Percentiles rank a stretch among this genome's conserved stretches.
Conservation (phyloP, 1,140 invertebrate genomes). For the Philopotamus ludificatus region DNA sequence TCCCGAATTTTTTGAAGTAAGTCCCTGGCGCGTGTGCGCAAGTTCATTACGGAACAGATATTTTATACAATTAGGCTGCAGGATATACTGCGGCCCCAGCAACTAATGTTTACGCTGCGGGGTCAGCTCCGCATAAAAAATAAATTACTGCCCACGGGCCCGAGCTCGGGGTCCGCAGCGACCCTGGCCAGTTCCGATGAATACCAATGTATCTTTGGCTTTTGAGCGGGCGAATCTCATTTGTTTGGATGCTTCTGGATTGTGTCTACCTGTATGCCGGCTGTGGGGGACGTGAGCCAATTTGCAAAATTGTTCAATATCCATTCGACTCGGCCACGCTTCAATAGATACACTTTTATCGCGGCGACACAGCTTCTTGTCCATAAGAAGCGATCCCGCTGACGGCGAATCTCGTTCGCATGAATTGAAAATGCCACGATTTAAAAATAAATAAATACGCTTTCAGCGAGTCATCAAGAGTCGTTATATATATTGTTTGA, state of each 20-base stretch:
- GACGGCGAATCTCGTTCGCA: too few relatives aligned
- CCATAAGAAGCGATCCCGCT: too few relatives aligned
- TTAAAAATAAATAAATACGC: too few relatives aligned
- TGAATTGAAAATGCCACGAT: too few relatives aligned
- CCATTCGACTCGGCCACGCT: too few relatives aligned
- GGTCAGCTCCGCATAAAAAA: constrained; percentile 35
- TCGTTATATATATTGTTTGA: too few relatives aligned
- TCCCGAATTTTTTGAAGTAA: constrained; percentile 13
- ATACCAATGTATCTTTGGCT: constrained; percentile 30
- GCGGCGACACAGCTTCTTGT: too few relatives aligned
- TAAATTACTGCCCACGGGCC: constrained; percentile 31
- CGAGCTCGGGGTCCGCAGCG: background rate
- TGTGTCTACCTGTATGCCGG: background rate
- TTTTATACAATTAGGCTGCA: constrained; percentile 33
- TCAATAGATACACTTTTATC: too few relatives aligned
- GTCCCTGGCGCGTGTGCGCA: constrained; percentile 10
- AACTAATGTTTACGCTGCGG: constrained; percentile 25
- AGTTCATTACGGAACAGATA: constrained; percentile 19
- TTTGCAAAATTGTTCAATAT: constrained; percentile 30
- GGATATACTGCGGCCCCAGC: constrained; percentile 1
- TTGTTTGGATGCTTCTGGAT: constrained; percentile 36
- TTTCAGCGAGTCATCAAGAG: too few relatives aligned
- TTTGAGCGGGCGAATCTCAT: constrained; percentile 32
- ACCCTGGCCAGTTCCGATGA: constrained; percentile 22
- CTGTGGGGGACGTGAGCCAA: constrained; percentile 32